Evolutionary conservation across 2,888 invertebrate genomes (phyloP).

Genomic region (Drosophila aldrichi): DNA sequence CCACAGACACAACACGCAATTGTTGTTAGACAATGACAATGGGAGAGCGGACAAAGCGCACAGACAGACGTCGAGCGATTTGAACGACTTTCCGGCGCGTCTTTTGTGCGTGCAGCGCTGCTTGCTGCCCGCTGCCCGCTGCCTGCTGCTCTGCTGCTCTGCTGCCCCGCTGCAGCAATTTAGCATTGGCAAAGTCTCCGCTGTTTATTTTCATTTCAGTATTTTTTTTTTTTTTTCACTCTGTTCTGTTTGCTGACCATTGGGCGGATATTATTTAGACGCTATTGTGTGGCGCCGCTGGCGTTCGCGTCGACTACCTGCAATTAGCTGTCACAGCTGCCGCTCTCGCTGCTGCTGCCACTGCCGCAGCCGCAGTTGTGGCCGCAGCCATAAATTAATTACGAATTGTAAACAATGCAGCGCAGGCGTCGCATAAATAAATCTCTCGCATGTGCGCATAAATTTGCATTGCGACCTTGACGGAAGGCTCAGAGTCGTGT

Average conservation of each 20-base stretch:
- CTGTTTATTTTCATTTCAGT: constrained; percentile 10
- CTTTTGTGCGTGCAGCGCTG: constrained; percentile 59
- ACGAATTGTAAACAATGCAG: constrained; percentile 74
- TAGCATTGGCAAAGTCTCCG: constrained; percentile 24
- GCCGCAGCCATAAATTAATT: constrained; percentile 71
- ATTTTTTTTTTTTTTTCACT: constrained; percentile 1
- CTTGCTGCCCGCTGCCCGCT: constrained; percentile 7
- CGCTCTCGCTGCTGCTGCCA: constrained; percentile 36
- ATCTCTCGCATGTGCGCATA: constrained; percentile 73
- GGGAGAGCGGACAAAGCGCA: constrained; percentile 20
- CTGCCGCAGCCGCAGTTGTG: constrained; percentile 36
- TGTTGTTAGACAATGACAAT: constrained; percentile 70
- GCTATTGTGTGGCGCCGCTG: constrained; percentile 78
- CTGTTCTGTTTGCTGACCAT: constrained; percentile 58
- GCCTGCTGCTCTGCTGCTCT: constrained; percentile 3
- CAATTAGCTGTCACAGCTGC: constrained; percentile 72
- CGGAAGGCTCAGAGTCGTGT: background rate
- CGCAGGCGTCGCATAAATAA: constrained; percentile 69
- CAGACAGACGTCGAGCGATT: constrained; percentile 9
- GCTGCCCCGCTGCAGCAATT: constrained; percentile 46
- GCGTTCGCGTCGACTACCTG: constrained; percentile 53
- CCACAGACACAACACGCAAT: constrained; percentile 67
- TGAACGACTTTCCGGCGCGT: constrained; percentile 60
- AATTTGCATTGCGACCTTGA: constrained; percentile 74
- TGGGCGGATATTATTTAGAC: constrained; percentile 83